phyloP scores from a whole-genome alignment of 2,113 vertebrate genomes.

The Gadus chalcogrammus region DNA sequence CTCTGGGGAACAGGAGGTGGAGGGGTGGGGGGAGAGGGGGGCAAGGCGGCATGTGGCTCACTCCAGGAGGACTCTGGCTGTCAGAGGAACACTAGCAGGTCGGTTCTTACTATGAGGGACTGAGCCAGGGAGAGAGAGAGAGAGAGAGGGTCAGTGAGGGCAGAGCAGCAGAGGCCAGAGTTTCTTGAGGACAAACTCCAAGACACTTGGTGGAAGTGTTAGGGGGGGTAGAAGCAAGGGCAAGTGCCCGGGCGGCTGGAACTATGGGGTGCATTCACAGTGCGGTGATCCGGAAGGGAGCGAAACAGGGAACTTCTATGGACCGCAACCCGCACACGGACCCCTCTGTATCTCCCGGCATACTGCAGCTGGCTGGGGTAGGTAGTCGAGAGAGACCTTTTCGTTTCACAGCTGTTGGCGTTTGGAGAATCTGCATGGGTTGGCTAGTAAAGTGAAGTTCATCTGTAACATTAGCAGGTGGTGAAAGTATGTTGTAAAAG shows the following conservation, averaged over 20 bases:
- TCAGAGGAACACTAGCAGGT: too few species aligned
- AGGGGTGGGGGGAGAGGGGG: neutral
- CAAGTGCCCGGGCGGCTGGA: slow-evolving; percentile 15
- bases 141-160: neutral
- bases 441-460: too few species aligned
- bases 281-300: slow-evolving; percentile 1
- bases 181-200: too few species aligned
- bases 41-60: neutral
- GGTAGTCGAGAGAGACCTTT: slow-evolving; percentile 7
- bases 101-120: too few species aligned
- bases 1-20: neutral
- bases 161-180: neutral
- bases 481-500: too few species aligned
- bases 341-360: slow-evolving; percentile 45
- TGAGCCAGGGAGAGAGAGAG: neutral
- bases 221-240: neutral
- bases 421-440: too few species aligned
- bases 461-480: too few species aligned
- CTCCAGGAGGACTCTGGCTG: neutral
- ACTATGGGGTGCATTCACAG: slow-evolving; percentile 71
- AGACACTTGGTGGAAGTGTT: neutral
- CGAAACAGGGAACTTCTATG: neutral
- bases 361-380: slow-evolving; percentile 63
- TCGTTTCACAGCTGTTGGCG: too few species aligned
- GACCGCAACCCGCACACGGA: slow-evolving; percentile 6